phyloP scores from a whole-genome alignment of 2,113 vertebrate genomes.

The Corythornis vintsioides region DNA sequence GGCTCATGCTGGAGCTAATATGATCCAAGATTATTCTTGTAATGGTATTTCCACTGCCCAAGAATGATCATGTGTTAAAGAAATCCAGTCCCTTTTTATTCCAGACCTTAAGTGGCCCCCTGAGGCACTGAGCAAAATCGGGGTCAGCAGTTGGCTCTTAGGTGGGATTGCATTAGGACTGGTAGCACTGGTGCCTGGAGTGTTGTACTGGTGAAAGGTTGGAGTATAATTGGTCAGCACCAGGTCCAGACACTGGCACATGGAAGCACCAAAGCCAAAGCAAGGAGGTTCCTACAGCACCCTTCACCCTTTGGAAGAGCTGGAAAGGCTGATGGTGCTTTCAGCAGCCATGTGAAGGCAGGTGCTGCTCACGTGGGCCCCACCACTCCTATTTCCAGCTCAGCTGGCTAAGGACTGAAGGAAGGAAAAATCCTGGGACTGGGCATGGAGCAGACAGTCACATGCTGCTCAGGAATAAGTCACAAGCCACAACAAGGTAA shows the following conservation, averaged over 20 bases:
- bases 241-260: rapidly evolving
- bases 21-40: slow-evolving; percentile 18
- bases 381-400: not conserved
- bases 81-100: not conserved
- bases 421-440: not conserved
- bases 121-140: not conserved
- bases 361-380: not conserved
- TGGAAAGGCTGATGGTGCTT: not conserved
- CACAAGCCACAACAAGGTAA: not conserved
- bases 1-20: not conserved
- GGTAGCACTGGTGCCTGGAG: rapidly evolving
- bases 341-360: not conserved
- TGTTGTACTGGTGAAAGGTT: not conserved
- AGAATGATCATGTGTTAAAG: not conserved
- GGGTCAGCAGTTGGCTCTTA: not conserved
- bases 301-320: not conserved
- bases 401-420: not conserved
- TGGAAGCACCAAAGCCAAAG: not conserved
- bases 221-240: rapidly evolving
- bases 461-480: not conserved
- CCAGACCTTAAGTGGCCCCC: not conserved
- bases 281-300: not conserved
- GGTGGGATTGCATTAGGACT: not conserved
- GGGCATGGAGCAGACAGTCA: not conserved
- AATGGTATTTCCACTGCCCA: not conserved